phyloP scores from a whole-genome alignment of 1,140 invertebrate genomes.

The Aphaenogaster floridana region DNA sequence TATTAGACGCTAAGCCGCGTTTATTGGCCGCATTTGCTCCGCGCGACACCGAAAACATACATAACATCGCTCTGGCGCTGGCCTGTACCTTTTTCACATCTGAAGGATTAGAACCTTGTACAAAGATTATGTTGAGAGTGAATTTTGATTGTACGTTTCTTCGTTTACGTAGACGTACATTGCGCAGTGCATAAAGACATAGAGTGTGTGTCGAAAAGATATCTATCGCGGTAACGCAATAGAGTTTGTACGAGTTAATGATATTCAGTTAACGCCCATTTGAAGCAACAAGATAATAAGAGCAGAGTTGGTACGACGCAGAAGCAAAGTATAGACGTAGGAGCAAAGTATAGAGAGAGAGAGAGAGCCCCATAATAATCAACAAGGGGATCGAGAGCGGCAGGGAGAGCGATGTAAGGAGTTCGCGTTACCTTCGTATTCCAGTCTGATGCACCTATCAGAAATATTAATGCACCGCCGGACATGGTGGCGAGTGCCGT shows the following conservation, averaged over 20 bases:
- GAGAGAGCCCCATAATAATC: conserved; percentile 31
- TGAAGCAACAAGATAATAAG: not conserved
- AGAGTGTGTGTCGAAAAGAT: not conserved
- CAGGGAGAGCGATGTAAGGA: not conserved
- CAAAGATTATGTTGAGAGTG: not conserved
- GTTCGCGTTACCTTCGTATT: conserved; percentile 3
- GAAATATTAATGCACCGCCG: conserved; percentile 51
- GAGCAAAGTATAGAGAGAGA: not conserved
- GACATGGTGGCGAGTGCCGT: conserved; percentile 61
- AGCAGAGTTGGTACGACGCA: conserved; percentile 8
- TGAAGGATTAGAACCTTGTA: not conserved
- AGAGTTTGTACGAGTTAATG: conserved; percentile 33
- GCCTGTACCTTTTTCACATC: not conserved
- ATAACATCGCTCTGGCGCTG: not conserved
- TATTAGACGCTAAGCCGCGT: conserved; percentile 41
- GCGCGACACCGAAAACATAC: not conserved
- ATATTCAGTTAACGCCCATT: conserved; percentile 31
- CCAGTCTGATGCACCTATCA: conserved; percentile 39
- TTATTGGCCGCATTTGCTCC: conserved; percentile 19
- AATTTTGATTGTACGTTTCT: not conserved
- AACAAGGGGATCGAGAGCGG: not conserved
- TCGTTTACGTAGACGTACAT: not conserved
- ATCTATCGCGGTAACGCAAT: conserved; percentile 4
- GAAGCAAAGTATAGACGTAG: not conserved
- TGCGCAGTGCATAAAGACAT: not conserved